Evolutionary conservation across 2,888 invertebrate species (phyloP).

Genomic region (Marasmarcha lunaedactyla): DNA sequence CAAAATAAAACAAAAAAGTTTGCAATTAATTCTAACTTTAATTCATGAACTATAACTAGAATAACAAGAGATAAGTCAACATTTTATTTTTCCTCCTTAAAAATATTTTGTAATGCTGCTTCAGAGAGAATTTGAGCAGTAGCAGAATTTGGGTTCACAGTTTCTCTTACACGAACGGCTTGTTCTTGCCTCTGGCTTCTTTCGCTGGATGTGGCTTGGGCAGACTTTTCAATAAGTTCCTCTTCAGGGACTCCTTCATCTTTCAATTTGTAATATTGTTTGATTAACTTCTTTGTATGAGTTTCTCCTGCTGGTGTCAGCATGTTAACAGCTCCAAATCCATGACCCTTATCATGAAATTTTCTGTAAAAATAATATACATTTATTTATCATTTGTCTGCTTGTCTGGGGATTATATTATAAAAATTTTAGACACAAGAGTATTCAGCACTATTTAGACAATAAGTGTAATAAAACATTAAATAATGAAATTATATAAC

Average conservation of each 20-base stretch:
- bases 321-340: slow-evolving; percentile 67
- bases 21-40: no score
- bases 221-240: slow-evolving; percentile 54
- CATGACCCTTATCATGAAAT: slow-evolving; percentile 73
- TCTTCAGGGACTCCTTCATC: slow-evolving; percentile 61
- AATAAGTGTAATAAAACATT: no score
- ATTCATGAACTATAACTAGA: no score
- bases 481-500: no score
- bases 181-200: slow-evolving; percentile 22
- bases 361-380: slow-evolving; percentile 56
- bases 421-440: no score
- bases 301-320: slow-evolving; percentile 59
- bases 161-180: background rate
- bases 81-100: slow-evolving; percentile 21
- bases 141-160: slow-evolving; percentile 32
- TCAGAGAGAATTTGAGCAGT: slow-evolving; percentile 38
- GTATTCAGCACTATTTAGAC: no score
- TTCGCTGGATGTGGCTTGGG: slow-evolving; percentile 29
- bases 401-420: no score
- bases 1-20: no score
- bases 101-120: slow-evolving; percentile 41
- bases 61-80: no score
- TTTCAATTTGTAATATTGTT: slow-evolving; percentile 71
- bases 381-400: no score
- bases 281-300: slow-evolving; percentile 72